Base-by-base conservation (phyloP, 35 echinoderm and acorn worm genomes). In the Apostichopus parvimensis region DNA sequence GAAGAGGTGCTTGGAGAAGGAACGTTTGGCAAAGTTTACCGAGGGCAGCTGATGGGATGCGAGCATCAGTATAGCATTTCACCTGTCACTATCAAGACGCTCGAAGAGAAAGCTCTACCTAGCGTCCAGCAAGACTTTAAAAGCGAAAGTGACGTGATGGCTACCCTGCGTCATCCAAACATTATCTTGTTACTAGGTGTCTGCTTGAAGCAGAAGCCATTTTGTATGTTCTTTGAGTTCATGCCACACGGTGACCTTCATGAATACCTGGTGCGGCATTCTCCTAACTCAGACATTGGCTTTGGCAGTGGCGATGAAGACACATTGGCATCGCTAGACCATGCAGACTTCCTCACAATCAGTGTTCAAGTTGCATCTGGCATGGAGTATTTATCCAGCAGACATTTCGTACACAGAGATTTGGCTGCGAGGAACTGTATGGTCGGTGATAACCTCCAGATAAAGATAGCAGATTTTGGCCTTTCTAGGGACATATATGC, bases 391-490 rank as follows among this genome's bases (percentile, higher is more conserved):
- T 76, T 99, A n/a, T 96, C 97, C 11, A 96, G 90, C 64, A 82
- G 95, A 60, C 91, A 94, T 76, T 99, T 99, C 84, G 97, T 99
- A 11, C 97, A 99, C 60, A 73, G 97, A 26, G 97, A 99, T 73
- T 89, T 99, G n/a, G 97, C 97, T 21, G 95, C 97, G 6, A 86
- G 97, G 9, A 99, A 99, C 80, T 99, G 97, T 80, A 94, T 99
- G 95, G 97, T 99, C 17, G 97, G 97, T 5, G 97, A 99, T 22
- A 82, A 95, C 56, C 79, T 96, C 24, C 93, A 93, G 77, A 95
- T 99, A 15, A 99, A 99, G 87, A 99, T 99, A 78, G 91, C 97
- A 5, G 95, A 96, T 79, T 99, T 99, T 94, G 97, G 95, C 91
- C 87, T 96, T 20, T 96, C 97, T 6, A 85, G 97, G 53, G 97